Evolutionary conservation across 2,888 invertebrate genomes (phyloP).

Genomic region (Dione vanillae): DNA sequence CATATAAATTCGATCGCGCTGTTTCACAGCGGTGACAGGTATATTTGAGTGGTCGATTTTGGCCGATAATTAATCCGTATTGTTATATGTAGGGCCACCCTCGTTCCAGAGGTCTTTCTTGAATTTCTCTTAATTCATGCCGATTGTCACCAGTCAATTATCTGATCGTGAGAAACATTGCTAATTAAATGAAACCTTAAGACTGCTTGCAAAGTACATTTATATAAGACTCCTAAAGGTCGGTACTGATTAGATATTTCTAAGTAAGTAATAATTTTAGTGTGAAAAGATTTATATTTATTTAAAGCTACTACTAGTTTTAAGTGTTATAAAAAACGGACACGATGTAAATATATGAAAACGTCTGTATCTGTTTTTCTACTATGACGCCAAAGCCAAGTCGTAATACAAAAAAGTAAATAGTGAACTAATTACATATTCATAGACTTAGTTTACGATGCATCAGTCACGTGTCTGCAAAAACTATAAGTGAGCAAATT

Average conservation of each 20-base stretch:
- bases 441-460: slow-evolving; percentile 33
- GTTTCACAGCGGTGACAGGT: slow-evolving; percentile 80
- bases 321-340: no score
- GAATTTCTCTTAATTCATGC: slow-evolving; percentile 22
- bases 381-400: background rate
- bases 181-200: slow-evolving; percentile 4
- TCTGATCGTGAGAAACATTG: slow-evolving; percentile 8
- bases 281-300: no score
- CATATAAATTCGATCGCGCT: slow-evolving; percentile 81
- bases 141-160: slow-evolving; percentile 23
- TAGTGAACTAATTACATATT: slow-evolving; percentile 24
- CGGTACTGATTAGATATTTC: background rate
- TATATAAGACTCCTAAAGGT: background rate
- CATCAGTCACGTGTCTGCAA: slow-evolving; percentile 54
- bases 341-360: background rate
- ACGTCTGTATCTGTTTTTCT: slow-evolving; percentile 10
- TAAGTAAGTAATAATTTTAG: no score
- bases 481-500: slow-evolving; percentile 49
- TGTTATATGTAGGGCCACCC: slow-evolving; percentile 81
- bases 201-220: background rate
- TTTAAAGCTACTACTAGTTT: no score
- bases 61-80: slow-evolving; percentile 83
- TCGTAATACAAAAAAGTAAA: slow-evolving; percentile 7
- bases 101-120: slow-evolving; percentile 55
- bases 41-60: slow-evolving; percentile 83